Conservation (phyloP, 2,797 vertebrate species). For the Tragelaphus eurycerus region DNA sequence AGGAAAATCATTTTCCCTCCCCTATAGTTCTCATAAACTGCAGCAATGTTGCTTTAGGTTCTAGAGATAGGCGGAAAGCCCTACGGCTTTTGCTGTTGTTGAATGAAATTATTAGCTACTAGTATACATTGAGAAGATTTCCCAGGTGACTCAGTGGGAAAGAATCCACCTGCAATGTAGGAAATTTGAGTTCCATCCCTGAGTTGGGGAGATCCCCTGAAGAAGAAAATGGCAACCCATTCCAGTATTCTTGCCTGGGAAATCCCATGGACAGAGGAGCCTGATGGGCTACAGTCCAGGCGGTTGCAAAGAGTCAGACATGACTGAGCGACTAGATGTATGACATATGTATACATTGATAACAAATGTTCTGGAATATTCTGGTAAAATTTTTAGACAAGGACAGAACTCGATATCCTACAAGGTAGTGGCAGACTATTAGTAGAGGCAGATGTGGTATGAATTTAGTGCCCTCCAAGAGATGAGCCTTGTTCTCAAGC, state of each 20-base stretch:
- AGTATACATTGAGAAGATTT: not conserved
- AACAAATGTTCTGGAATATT: not conserved
- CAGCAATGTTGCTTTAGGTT: not conserved
- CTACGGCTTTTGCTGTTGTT: not conserved
- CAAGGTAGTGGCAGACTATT: not conserved
- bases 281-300: not conserved
- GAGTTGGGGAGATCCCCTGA: not conserved
- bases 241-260: not conserved
- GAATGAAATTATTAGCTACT: slow-evolving; percentile 1
- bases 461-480: not conserved
- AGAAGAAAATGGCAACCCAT: not conserved
- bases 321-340: not conserved
- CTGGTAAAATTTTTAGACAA: not conserved
- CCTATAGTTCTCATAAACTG: not conserved
- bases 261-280: not conserved
- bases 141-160: not conserved
- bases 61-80: not conserved
- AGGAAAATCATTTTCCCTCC: not conserved
- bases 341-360: not conserved
- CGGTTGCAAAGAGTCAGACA: not conserved
- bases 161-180: not conserved
- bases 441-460: not conserved
- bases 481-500: not conserved
- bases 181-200: not conserved
- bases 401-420: not conserved